A percentile compares a stretch with the other conserved stretches of the same genome.
Conservation (phyloP, 1,140 invertebrate species). For the Acyrthosiphon pisum region DNA sequence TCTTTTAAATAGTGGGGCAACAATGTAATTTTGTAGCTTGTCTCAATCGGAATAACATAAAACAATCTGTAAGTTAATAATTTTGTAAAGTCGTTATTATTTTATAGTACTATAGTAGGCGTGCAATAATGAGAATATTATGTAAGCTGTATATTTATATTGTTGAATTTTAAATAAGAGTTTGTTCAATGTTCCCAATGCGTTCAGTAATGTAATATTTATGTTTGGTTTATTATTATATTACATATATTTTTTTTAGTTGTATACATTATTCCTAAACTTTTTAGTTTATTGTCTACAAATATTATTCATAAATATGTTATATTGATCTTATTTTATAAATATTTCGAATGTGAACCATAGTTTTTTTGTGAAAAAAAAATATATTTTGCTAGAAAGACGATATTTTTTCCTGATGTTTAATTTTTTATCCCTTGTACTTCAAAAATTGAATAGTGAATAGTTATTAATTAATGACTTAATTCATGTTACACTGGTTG, state of each 20-base stretch:
- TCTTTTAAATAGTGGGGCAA: not conserved
- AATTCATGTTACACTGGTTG: not conserved
- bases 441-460: not conserved
- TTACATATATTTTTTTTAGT: not conserved
- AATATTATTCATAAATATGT: not conserved
- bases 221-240: slow-evolving; percentile 32
- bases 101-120: not conserved
- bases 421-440: not conserved
- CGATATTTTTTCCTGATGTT: not conserved
- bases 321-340: slow-evolving; percentile 15
- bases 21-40: not conserved
- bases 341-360: slow-evolving; percentile 38
- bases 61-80: not conserved
- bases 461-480: not conserved
- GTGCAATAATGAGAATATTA: slow-evolving; percentile 36
- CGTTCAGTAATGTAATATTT: not conserved
- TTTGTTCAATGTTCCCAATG: not conserved
- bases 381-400: slow-evolving; percentile 45
- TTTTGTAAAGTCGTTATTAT: slow-evolving; percentile 8
- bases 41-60: not conserved
- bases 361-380: slow-evolving; percentile 34
- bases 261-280: slow-evolving; percentile 23
- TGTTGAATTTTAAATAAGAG: slow-evolving; percentile 4
- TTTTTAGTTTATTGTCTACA: slow-evolving; percentile 15
- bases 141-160: not conserved